Conservation (phyloP, 2,888 invertebrate genomes). For the Barypeithes pellucidus region DNA sequence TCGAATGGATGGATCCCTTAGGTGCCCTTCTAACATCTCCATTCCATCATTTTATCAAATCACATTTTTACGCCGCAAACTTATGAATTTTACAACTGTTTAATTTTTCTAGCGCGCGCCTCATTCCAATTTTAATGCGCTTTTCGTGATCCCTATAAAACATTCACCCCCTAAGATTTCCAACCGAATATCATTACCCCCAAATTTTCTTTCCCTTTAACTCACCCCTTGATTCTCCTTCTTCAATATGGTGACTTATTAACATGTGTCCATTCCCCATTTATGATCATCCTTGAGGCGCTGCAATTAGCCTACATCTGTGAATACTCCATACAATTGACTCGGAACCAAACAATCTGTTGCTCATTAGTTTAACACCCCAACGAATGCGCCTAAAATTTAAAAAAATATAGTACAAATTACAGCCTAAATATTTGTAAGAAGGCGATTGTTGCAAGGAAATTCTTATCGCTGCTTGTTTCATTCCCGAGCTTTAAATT, state of each 20-base stretch:
- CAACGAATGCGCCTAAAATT: too few relatives aligned
- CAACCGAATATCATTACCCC: constrained; percentile 51
- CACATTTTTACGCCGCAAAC: constrained; percentile 62
- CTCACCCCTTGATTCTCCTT: constrained; percentile 31
- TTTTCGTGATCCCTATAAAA: constrained; percentile 53
- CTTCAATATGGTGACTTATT: constrained; percentile 22
- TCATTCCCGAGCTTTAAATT: too few relatives aligned
- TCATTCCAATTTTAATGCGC: constrained; percentile 52
- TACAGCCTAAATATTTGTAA: too few relatives aligned
- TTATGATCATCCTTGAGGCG: too few relatives aligned
- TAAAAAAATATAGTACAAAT: too few relatives aligned
- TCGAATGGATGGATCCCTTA: constrained; percentile 43
- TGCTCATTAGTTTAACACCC: too few relatives aligned
- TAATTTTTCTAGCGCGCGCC: constrained; percentile 59
- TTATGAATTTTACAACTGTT: constrained; percentile 62
- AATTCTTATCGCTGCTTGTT: too few relatives aligned
- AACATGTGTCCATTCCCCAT: too few relatives aligned
- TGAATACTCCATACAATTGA: too few relatives aligned
- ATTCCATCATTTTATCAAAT: constrained; percentile 62
- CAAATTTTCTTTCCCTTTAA: constrained; percentile 52
- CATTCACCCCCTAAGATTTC: constrained; percentile 50
- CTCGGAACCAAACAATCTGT: too few relatives aligned
- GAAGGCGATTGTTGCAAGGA: too few relatives aligned
- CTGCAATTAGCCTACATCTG: too few relatives aligned
- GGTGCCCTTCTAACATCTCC: constrained; percentile 45